Percentiles rank a stretch among this genome's conserved stretches.
These are phyloP conservation scores for Gallinago stenura DNA, from an alignment of 2,797 vertebrate species.

Conservation along the genomic window DNA sequence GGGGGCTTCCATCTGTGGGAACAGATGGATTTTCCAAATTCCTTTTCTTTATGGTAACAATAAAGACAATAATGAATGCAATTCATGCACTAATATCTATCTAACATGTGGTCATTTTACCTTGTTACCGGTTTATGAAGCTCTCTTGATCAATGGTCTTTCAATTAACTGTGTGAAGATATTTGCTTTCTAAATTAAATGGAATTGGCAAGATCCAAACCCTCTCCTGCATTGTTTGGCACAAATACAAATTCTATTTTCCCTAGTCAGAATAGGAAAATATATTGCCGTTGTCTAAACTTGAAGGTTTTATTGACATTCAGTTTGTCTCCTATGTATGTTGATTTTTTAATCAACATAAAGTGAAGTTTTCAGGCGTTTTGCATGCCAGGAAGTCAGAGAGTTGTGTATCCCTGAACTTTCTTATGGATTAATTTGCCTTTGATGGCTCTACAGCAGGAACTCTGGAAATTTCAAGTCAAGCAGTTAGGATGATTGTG, in stretches of 20 bases:
- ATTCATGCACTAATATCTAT: slow-evolving; percentile 20
- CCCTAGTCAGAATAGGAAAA: not conserved
- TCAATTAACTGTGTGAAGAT: slow-evolving; percentile 54
- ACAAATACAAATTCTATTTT: slow-evolving; percentile 12
- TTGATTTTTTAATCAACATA: not conserved
- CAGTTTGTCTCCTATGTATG: not conserved
- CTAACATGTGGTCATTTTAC: slow-evolving; percentile 61
- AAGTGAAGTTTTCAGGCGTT: not conserved
- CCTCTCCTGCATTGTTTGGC: slow-evolving; percentile 34
- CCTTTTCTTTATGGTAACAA: slow-evolving; percentile 13
- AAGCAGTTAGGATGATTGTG: not conserved
- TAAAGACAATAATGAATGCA: slow-evolving; percentile 56
- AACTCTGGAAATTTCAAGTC: not conserved
- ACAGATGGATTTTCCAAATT: slow-evolving; percentile 18
- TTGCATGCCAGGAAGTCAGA: not conserved
- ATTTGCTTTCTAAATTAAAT: slow-evolving; percentile 38
- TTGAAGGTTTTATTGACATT: not conserved
- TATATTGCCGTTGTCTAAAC: not conserved
- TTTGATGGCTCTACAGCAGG: not conserved
- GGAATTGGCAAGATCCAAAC: slow-evolving; percentile 31
- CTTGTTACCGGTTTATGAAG: slow-evolving; percentile 59
- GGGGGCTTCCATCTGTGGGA: not conserved
- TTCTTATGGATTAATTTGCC: not conserved
- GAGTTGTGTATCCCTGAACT: not conserved
- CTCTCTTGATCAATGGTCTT: slow-evolving; percentile 59